Evolutionary conservation across 2,888 invertebrate genomes (phyloP).

Genomic region (Hydroisotoma schaefferi): DNA sequence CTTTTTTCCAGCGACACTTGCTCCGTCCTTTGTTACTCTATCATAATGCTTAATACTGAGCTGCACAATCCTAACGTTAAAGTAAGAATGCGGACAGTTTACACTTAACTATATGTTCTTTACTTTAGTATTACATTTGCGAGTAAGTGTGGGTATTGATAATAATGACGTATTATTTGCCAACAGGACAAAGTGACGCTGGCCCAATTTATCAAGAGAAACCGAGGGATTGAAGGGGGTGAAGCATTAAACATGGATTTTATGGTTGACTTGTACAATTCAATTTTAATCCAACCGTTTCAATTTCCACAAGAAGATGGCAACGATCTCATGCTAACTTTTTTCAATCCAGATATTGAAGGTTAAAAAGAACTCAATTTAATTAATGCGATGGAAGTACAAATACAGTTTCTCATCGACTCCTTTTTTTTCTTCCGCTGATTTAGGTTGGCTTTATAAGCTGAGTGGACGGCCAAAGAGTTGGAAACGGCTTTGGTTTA

Average conservation of each 20-base stretch:
- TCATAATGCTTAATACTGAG: conserved; percentile 60
- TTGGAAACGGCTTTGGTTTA: conserved; percentile 59
- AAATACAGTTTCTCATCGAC: neutral
- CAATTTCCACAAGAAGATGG: conserved; percentile 60
- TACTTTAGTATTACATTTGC: no score
- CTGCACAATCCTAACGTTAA: conserved; percentile 60
- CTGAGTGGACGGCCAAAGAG: conserved; percentile 56
- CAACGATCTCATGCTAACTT: conserved; percentile 58
- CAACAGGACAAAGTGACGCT: conserved; percentile 50
- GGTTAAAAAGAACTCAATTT: conserved; percentile 18
- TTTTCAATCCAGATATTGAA: conserved; percentile 59
- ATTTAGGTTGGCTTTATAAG: conserved; percentile 58
- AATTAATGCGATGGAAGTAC: neutral
- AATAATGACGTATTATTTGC: no score
- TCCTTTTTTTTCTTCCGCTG: neutral
- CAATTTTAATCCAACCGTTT: conserved; percentile 58
- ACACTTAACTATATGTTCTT: no score
- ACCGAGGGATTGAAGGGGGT: conserved; percentile 57
- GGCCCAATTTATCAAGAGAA: conserved; percentile 57
- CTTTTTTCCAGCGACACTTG: conserved; percentile 54
- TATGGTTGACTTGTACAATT: conserved; percentile 51
- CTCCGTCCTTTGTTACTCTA: conserved; percentile 58
- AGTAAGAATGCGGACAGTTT: no score
- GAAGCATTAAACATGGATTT: conserved; percentile 55
- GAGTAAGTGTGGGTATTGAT: no score